These are phyloP conservation scores for Flabesymbios commensalis DNA, from an alignment of 2,888 invertebrate species.

Conservation along the genomic window DNA sequence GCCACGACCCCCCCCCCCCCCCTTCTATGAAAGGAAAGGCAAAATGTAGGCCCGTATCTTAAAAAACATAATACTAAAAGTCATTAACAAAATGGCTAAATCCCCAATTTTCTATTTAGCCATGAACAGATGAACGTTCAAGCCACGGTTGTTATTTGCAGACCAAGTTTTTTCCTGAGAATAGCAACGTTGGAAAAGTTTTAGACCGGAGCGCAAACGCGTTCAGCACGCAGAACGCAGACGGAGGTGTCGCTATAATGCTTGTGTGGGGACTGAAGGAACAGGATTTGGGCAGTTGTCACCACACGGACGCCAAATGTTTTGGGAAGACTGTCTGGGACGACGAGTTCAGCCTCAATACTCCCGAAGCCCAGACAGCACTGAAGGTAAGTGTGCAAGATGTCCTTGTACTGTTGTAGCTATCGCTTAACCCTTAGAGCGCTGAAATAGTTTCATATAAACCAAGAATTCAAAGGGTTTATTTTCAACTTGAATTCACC, in stretches of 20 bases:
- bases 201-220: constrained; percentile 31
- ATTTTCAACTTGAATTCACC: no score
- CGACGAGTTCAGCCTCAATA: constrained; percentile 45
- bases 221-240: constrained; percentile 27
- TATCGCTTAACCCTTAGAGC: no score
- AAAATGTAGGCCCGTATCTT: no score
- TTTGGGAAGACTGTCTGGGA: constrained; percentile 45
- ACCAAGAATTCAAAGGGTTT: no score
- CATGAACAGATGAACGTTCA: neutral
- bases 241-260: constrained; percentile 31
- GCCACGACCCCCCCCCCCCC: no score
- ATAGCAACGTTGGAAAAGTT: constrained; percentile 42
- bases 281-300: constrained; percentile 44
- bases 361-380: constrained; percentile 43
- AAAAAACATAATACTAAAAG: no score
- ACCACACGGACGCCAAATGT: constrained; percentile 45
- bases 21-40: no score
- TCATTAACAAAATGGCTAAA: no score
- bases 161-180: constrained; percentile 42
- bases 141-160: constrained; percentile 24
- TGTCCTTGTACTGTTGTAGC: no score
- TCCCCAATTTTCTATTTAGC: no score
- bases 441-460: no score
- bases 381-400: constrained; percentile 41
- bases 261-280: constrained; percentile 48